phyloP scores from a whole-genome alignment of 2,113 vertebrate species.

The Crotalus viridis region DNA sequence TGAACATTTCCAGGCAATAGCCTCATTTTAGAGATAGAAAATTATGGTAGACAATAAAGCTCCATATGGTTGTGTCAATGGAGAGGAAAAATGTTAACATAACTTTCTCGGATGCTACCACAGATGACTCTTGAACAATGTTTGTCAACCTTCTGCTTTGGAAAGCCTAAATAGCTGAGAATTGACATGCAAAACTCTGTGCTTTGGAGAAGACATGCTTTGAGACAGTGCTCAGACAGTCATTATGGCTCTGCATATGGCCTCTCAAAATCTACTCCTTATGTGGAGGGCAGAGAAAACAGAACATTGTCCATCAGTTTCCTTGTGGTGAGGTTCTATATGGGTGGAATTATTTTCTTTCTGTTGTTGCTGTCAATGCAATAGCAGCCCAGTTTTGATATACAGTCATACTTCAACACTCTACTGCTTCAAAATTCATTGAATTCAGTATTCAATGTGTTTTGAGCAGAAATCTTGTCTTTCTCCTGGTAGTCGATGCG shows the following conservation, averaged over 20 bases:
- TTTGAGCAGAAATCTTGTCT: background rate
- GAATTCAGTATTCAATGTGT: background rate
- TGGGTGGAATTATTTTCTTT: background rate
- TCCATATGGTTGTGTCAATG: background rate
- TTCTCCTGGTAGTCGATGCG: background rate
- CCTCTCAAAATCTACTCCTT: background rate
- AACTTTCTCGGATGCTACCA: background rate
- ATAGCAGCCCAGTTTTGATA: background rate
- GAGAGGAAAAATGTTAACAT: background rate
- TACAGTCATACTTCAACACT: background rate
- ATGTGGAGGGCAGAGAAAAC: background rate
- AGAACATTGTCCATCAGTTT: background rate
- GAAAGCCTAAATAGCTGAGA: background rate
- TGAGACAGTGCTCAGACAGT: background rate
- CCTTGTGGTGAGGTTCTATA: background rate
- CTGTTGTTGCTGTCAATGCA: background rate
- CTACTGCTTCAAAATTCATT: background rate
- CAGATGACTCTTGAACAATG: background rate
- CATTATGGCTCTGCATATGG: background rate
- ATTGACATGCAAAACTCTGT: background rate
- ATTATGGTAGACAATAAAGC: background rate
- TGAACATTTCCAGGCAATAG: background rate
- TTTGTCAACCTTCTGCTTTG: background rate
- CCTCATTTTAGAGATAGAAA: background rate
- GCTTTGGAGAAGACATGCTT: background rate